Base-by-base conservation (phyloP, 2,797 vertebrate genomes). In the Melopsittacus undulatus region DNA sequence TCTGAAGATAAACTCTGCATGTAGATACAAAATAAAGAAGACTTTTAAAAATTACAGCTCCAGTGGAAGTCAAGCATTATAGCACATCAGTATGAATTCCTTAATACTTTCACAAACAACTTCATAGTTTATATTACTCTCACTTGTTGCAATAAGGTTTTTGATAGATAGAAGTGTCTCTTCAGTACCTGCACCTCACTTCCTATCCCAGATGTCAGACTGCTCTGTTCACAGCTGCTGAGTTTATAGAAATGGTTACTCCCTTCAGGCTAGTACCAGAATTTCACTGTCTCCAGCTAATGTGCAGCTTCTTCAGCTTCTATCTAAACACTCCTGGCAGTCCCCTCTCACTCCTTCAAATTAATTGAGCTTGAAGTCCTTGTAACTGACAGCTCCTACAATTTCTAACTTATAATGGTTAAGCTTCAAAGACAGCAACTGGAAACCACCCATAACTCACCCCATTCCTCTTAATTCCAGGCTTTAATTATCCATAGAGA, bases 1-100 rank as follows among this genome's bases (percentile, higher is more conserved):
- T 99, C 98, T 22, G 98, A 97, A 46, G 97, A 93, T 43, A 98
- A 98, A 75, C 97, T 98, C 97, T 98, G 96, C 21, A 69, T 6
- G 8, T 26, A 87, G 62, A 96, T 1, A 80, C 2, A 21, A 82
- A 72, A 94, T 5, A 61, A 79, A 83, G 10, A 74, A 34, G 62
- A 38, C 27, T 90, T 66, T 32, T 85, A 62, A 85, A 82, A 67
- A 66, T 46, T 29, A 80, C 49, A 76, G 59, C 23, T 75, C 86
- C 51, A 54, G 4, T 8, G 4, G 59, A 90, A 90, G 78, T 51
- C 49, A 75, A 69, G 34, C 40, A 42, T 38, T 69, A 32, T 21
- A 66, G 64, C 38, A 63, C 4, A 18, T 16, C 13, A 54, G 7
- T 10, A 40, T 14, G 17, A 88, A 66, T 14, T 51, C 38, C 54